phyloP scores from a whole-genome alignment of 2,888 invertebrate genomes.

The Opisthograptis luteolata region DNA sequence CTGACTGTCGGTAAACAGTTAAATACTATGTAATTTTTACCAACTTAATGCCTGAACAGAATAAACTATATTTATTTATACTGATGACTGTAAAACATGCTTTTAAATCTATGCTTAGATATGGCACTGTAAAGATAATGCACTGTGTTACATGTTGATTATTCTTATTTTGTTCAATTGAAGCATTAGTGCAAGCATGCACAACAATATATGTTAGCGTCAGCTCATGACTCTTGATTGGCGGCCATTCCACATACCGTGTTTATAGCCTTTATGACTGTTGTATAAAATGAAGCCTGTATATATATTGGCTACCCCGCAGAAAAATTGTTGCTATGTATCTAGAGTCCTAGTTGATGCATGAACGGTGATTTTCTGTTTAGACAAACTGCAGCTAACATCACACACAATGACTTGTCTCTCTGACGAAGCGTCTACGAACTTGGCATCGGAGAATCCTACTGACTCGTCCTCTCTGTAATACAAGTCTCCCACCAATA shows the following conservation, averaged over 20 bases:
- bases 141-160: conserved; percentile 56
- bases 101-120: conserved; percentile 37
- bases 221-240: conserved; percentile 30
- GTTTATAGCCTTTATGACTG: conserved; percentile 30
- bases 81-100: conserved; percentile 30
- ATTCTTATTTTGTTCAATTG: conserved; percentile 41
- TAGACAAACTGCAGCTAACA: conserved; percentile 83
- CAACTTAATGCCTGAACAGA: not conserved
- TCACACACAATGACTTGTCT: conserved; percentile 67
- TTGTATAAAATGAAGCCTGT: conserved; percentile 23
- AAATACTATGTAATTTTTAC: not conserved
- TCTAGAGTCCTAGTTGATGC: conserved; percentile 57
- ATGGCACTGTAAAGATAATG: conserved; percentile 77
- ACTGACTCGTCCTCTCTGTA: conserved; percentile 53
- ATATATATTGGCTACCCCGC: conserved; percentile 23
- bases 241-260: conserved; percentile 13
- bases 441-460: conserved; percentile 60
- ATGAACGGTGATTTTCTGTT: conserved; percentile 74
- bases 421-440: conserved; percentile 68
- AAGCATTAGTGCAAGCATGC: conserved; percentile 31
- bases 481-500: conserved; percentile 67
- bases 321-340: conserved; percentile 19
- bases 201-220: conserved; percentile 16
- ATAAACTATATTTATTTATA: conserved; percentile 4
- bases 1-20: not conserved